These are phyloP conservation scores for Siphlonurus alternatus DNA, from an alignment of 2,888 invertebrate genomes.

Conservation along the genomic window DNA sequence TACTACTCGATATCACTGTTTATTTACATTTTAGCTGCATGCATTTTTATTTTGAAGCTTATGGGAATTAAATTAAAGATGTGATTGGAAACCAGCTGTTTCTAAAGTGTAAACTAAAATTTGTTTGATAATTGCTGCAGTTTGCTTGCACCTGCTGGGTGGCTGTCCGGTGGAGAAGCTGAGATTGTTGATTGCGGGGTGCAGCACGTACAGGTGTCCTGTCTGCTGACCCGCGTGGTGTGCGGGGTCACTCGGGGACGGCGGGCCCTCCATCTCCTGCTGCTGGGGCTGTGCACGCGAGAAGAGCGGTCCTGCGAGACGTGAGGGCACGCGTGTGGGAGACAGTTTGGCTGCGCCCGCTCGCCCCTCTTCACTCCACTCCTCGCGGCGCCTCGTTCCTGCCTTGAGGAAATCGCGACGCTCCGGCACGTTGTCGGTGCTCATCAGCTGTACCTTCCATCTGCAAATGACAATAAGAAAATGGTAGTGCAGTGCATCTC, in stretches of 20 bases:
- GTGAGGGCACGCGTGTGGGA: constrained; percentile 24
- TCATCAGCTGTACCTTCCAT: not conserved
- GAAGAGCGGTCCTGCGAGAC: constrained; percentile 18
- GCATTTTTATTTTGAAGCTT: too few species aligned
- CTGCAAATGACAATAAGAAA: too few species aligned
- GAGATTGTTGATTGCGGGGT: constrained; percentile 26
- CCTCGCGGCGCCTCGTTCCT: not conserved
- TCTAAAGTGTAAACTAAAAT: too few species aligned
- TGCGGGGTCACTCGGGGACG: not conserved
- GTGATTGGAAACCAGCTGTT: too few species aligned
- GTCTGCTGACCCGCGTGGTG: constrained; percentile 16
- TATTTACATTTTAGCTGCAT: too few species aligned
- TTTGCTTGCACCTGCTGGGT: not conserved
- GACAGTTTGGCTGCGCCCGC: constrained; percentile 18
- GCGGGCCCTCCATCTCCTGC: not conserved
- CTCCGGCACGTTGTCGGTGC: not conserved
- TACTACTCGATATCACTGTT: too few species aligned
- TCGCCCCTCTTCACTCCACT: not conserved
- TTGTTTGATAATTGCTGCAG: too few species aligned
- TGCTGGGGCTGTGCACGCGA: not conserved
- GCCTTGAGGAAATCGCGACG: not conserved
- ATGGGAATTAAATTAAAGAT: too few species aligned
- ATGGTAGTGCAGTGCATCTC: too few species aligned
- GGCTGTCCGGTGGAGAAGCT: constrained; percentile 20
- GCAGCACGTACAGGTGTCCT: constrained; percentile 21